Conservation (phyloP, 2,113 vertebrate species). For the Argyrosomus japonicus region DNA sequence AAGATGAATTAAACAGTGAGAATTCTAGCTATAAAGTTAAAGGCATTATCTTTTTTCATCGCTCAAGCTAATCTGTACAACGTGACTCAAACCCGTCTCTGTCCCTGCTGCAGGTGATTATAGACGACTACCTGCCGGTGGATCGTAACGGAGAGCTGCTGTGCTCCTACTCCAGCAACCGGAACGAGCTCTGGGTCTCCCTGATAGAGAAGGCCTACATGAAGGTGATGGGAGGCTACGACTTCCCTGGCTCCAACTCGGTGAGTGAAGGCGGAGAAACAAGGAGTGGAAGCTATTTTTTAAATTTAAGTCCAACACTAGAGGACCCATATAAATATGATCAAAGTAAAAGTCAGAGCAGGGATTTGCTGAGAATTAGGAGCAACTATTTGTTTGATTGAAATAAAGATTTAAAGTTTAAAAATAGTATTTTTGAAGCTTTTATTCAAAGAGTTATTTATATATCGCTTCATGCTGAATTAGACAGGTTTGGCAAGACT, state of each 20-base stretch:
- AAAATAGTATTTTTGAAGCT: background rate
- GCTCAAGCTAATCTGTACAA: background rate
- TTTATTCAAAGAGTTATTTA: background rate
- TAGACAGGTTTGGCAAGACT: background rate
- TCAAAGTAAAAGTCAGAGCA: background rate
- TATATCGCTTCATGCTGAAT: background rate
- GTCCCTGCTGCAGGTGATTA: conserved; percentile 88
- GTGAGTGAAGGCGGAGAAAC: conserved; percentile 81
- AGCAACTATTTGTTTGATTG: background rate
- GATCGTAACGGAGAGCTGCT: conserved; percentile 95
- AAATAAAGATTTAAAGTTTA: background rate
- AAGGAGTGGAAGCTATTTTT: background rate
- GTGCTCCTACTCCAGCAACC: conserved; percentile 98
- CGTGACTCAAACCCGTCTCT: background rate
- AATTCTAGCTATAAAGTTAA: background rate
- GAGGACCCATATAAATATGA: background rate
- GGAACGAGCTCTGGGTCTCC: conserved; percentile 97
- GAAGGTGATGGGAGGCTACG: conserved; percentile 99
- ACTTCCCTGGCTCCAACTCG: conserved; percentile 99
- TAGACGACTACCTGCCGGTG: conserved; percentile 95
- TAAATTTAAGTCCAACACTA: background rate
- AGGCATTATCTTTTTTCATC: background rate
- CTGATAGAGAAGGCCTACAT: conserved; percentile 99
- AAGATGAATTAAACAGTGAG: background rate
- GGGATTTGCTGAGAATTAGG: background rate